These are phyloP conservation scores for Tamandua tetradactyla DNA, from an alignment of 2,797 vertebrate genomes.

Conservation along the genomic window DNA sequence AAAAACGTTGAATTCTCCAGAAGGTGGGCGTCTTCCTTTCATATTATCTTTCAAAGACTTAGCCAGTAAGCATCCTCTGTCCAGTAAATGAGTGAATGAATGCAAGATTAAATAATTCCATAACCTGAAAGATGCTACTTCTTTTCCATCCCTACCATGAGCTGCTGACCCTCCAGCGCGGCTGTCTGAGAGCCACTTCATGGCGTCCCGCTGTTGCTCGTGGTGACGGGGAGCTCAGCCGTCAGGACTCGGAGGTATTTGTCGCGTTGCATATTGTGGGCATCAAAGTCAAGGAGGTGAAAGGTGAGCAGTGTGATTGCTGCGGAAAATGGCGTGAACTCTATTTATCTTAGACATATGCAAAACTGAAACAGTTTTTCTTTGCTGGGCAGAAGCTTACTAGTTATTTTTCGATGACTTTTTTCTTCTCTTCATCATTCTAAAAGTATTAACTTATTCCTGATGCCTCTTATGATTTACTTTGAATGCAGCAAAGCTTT, in stretches of 20 bases:
- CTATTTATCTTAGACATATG: neutral
- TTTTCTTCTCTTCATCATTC: conserved; percentile 40
- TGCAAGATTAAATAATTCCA: neutral
- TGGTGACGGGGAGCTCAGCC: neutral
- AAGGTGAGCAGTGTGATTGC: neutral
- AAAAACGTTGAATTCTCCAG: neutral
- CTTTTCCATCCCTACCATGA: neutral
- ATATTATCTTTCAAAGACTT: neutral
- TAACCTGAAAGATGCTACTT: neutral
- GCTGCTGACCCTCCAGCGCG: neutral
- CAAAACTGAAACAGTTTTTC: conserved; percentile 14
- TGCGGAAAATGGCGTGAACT: neutral
- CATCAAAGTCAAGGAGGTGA: conserved; percentile 16
- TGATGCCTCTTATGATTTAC: conserved; percentile 45
- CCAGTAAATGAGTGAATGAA: neutral
- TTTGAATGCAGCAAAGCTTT: conserved; percentile 49
- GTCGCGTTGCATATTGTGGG: neutral
- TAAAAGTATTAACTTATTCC: conserved; percentile 42
- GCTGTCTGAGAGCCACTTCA: neutral
- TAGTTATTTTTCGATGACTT: conserved; percentile 30
- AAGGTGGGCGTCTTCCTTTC: neutral
- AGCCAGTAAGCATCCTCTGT: neutral
- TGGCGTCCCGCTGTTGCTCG: neutral
- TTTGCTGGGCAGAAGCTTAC: conserved; percentile 38
- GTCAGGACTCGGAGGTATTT: neutral